Percentiles rank a stretch among this genome's conserved stretches.
Conservation (phyloP, 2,113 vertebrate genomes). For the Hiodon alosoides region DNA sequence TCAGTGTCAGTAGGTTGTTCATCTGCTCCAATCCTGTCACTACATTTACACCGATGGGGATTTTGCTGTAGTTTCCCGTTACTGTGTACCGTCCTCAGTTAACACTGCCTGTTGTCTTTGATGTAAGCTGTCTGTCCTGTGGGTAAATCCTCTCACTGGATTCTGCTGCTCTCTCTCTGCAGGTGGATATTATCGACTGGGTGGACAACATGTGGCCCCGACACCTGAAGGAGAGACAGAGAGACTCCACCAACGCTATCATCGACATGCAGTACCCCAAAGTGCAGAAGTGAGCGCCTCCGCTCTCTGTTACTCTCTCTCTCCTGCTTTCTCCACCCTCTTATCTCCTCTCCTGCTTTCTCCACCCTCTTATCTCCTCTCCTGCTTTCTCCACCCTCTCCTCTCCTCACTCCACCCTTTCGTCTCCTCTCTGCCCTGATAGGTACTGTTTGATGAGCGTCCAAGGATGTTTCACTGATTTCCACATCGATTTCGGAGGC, state of each 20-base stretch:
- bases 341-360: neutral
- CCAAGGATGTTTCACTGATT: slow-evolving; percentile 96
- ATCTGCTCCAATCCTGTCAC: too few species aligned
- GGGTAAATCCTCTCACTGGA: slow-evolving; percentile 66
- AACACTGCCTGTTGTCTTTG: slow-evolving; percentile 64
- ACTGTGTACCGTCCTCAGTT: slow-evolving; percentile 7
- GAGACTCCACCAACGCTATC: slow-evolving; percentile 82
- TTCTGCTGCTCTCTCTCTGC: too few species aligned
- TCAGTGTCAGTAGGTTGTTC: too few species aligned
- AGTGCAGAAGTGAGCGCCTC: slow-evolving; percentile 66
- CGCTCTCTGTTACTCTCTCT: neutral
- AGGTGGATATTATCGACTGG: slow-evolving; percentile 99
- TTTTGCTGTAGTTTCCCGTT: neutral
- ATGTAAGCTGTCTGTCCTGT: slow-evolving; percentile 51
- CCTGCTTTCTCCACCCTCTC: too few species aligned
- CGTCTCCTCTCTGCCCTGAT: neutral
- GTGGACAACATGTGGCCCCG: slow-evolving; percentile 99
- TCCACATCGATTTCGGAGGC: slow-evolving; percentile 96
- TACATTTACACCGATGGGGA: too few species aligned
- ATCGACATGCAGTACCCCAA: slow-evolving; percentile 83
- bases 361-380: neutral
- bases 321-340: neutral
- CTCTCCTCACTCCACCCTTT: neutral
- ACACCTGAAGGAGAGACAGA: slow-evolving; percentile 83
- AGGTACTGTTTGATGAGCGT: slow-evolving; percentile 99